These are phyloP conservation scores for Trichosurus vulpecula DNA, from an alignment of 2,797 vertebrate species.

Conservation along the genomic window DNA sequence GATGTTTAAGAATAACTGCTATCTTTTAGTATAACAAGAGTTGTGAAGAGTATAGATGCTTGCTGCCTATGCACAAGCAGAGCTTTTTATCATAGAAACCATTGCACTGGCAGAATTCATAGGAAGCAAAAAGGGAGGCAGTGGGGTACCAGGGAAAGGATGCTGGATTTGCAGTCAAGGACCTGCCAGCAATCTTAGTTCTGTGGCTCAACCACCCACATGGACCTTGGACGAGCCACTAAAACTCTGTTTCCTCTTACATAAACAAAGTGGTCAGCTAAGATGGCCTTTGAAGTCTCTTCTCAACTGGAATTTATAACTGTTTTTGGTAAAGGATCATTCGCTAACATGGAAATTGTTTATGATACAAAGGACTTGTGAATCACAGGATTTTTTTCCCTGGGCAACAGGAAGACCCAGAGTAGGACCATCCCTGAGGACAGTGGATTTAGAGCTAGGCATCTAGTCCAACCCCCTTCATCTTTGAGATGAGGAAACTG, in stretches of 20 bases:
- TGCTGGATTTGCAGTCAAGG: background rate
- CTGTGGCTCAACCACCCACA: background rate
- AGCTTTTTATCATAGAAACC: constrained; percentile 29
- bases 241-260: background rate
- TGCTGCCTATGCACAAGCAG: background rate
- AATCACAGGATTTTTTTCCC: constrained; percentile 24
- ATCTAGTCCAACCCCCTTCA: background rate
- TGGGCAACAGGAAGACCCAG: background rate
- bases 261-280: background rate
- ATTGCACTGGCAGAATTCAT: background rate
- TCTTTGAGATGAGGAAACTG: background rate
- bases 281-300: too few species aligned
- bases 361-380: constrained; percentile 25
- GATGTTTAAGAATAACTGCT: background rate
- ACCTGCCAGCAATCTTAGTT: constrained; percentile 9
- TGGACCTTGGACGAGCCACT: background rate
- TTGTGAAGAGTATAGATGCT: background rate
- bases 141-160: background rate
- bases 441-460: too few species aligned
- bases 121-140: background rate
- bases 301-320: background rate
- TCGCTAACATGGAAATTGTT: constrained; percentile 1
- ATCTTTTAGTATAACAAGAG: background rate
- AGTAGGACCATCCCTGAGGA: background rate
- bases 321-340: background rate